Percentiles rank a stretch among this genome's conserved stretches.
These are phyloP conservation scores for Samia ricini DNA, from an alignment of 1,140 invertebrate species.

Conservation along the genomic window DNA sequence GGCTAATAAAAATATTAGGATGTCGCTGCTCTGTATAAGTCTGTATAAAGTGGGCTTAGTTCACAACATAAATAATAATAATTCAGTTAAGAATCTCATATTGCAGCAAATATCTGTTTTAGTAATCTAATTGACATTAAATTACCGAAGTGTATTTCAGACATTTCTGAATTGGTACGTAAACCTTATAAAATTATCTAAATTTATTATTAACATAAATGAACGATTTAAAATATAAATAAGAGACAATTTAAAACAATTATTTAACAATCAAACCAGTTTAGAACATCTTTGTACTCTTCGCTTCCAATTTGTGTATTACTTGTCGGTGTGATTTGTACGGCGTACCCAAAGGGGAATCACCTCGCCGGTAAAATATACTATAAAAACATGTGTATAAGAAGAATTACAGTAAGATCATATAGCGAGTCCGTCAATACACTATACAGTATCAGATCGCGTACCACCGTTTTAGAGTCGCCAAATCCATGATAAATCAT, in stretches of 20 bases:
- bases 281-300: neutral
- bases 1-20: no score
- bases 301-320: slow-evolving; percentile 2
- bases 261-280: neutral
- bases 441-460: slow-evolving; percentile 6
- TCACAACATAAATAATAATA: no score
- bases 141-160: no score
- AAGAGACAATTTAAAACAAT: neutral
- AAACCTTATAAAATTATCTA: neutral
- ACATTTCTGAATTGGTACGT: no score
- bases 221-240: neutral
- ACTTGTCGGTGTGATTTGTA: slow-evolving; percentile 3
- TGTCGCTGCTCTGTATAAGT: no score
- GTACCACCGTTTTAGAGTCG: neutral
- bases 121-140: no score
- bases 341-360: slow-evolving; percentile 33
- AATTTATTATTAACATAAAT: neutral
- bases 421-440: slow-evolving; percentile 10
- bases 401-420: slow-evolving; percentile 14
- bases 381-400: slow-evolving; percentile 34
- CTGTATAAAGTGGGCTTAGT: no score
- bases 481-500: neutral
- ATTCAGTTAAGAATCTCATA: no score
- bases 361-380: slow-evolving; percentile 31
- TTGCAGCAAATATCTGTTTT: no score